A percentile compares a stretch with the other conserved stretches of the same genome.
These are phyloP conservation scores for Chrysomallon squamiferum DNA, from an alignment of 1,140 invertebrate genomes.

Conservation along the genomic window DNA sequence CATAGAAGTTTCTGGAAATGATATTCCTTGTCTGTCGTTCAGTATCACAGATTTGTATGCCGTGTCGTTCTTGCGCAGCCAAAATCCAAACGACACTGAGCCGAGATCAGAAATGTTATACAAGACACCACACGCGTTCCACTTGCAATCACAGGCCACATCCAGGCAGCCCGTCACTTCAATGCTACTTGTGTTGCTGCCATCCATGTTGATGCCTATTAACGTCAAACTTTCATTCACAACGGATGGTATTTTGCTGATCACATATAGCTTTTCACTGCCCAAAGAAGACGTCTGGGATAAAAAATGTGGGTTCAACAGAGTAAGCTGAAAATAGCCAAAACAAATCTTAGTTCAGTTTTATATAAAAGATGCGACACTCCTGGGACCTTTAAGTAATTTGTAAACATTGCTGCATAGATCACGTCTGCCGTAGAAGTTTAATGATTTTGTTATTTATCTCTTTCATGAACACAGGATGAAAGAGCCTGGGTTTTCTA, in stretches of 20 bases:
- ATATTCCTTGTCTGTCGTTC: background rate
- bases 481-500: too few species aligned
- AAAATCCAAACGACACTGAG: background rate
- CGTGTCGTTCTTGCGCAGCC: slow-evolving; percentile 2
- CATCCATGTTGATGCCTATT: background rate
- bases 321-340: background rate
- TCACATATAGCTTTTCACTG: background rate
- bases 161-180: background rate
- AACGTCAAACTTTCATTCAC: background rate
- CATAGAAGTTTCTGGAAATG: background rate
- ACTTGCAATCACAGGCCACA: background rate
- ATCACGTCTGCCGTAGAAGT: too few species aligned
- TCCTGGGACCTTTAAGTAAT: too few species aligned
- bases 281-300: background rate
- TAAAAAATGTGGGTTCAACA: background rate
- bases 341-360: too few species aligned
- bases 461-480: too few species aligned
- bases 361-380: too few species aligned
- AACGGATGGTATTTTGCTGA: background rate
- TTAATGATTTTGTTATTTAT: too few species aligned
- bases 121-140: background rate
- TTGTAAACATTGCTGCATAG: too few species aligned
- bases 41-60: slow-evolving; percentile 2
- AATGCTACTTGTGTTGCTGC: background rate
- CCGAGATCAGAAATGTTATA: background rate